These are phyloP conservation scores for Campylomormyrus numenius DNA, from an alignment of 2,113 vertebrate species.

Conservation along the genomic window DNA sequence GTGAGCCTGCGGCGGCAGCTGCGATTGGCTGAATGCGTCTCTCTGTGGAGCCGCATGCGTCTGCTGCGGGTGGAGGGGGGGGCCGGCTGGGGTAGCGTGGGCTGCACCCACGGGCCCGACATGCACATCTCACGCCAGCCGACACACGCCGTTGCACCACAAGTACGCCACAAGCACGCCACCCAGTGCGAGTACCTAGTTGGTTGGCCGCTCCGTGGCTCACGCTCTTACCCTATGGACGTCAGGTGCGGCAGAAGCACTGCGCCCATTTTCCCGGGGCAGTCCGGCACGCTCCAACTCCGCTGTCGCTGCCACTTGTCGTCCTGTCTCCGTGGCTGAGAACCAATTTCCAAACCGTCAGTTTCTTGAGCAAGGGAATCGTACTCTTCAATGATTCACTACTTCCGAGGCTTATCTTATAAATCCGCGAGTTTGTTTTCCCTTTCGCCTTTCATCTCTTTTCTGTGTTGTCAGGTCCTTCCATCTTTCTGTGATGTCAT, in stretches of 20 bases:
- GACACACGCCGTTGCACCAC: background rate
- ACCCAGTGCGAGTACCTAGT: background rate
- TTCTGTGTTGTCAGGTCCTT: conserved; percentile 1
- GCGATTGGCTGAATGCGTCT: background rate
- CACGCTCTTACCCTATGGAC: background rate
- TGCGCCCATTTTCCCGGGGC: background rate
- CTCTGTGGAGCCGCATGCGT: background rate
- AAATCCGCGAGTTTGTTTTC: background rate
- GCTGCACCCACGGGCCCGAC: background rate
- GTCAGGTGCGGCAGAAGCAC: background rate
- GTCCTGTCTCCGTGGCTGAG: background rate
- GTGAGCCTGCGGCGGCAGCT: background rate
- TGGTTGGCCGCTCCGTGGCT: background rate
- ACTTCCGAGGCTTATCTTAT: background rate
- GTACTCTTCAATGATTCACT: conserved; percentile 4
- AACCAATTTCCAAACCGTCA: conserved; percentile 7
- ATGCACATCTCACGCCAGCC: background rate
- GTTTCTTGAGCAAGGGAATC: background rate
- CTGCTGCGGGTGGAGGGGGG: background rate
- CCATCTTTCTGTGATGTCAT: background rate
- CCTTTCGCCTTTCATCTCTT: background rate
- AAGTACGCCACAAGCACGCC: background rate
- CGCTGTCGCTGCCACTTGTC: background rate
- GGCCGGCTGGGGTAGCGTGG: background rate
- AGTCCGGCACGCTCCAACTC: background rate